These are phyloP conservation scores for Zosterops japonicus DNA, from an alignment of 2,113 vertebrate species.

Conservation along the genomic window DNA sequence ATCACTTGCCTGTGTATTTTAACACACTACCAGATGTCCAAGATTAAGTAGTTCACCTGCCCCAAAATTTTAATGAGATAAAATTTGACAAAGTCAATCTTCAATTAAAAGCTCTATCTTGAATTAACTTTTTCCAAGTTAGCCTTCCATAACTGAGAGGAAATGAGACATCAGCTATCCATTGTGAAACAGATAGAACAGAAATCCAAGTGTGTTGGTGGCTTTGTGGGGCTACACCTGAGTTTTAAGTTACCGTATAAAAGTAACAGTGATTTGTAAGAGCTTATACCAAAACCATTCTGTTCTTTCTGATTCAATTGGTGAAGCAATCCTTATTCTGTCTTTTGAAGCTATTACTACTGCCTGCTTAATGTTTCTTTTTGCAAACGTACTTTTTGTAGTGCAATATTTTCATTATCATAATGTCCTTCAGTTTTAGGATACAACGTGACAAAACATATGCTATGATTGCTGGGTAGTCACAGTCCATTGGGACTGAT, in stretches of 20 bases:
- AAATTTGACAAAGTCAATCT: neutral
- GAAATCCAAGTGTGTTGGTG: neutral
- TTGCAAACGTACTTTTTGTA: no score
- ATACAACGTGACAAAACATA: neutral
- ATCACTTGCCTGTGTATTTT: neutral
- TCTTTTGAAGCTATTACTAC: neutral
- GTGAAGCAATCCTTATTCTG: neutral
- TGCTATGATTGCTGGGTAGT: neutral
- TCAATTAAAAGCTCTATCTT: neutral
- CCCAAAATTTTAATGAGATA: neutral
- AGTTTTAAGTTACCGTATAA: neutral
- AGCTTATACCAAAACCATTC: neutral
- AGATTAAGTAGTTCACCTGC: neutral
- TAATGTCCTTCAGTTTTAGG: neutral
- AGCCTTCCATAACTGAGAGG: neutral
- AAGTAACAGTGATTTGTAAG: neutral
- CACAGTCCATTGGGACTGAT: neutral
- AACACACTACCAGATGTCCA: neutral
- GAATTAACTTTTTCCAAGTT: neutral
- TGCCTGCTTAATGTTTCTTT: neutral
- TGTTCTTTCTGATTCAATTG: neutral
- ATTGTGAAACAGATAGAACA: neutral
- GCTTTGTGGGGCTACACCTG: neutral
- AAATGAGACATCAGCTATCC: neutral
- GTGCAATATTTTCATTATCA: neutral